These are phyloP conservation scores for Whitmania pigra DNA, from an alignment of 1,140 invertebrate species.

Conservation along the genomic window DNA sequence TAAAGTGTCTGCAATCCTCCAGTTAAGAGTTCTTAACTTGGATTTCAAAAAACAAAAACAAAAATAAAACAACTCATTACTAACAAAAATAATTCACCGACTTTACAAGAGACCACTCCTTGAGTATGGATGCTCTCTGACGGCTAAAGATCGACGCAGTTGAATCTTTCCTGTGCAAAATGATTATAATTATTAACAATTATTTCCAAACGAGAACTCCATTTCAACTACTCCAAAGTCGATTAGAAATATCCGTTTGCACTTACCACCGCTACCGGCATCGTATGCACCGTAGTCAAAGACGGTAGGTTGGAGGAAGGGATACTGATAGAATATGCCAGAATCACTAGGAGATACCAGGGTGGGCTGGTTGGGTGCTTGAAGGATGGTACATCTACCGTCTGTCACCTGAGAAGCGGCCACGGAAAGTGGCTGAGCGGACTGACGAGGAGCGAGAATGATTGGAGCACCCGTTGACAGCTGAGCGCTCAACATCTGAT, in stretches of 20 bases:
- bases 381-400: background rate
- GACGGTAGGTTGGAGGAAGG: background rate
- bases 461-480: constrained; percentile 5
- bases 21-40: background rate
- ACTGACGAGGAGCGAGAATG: background rate
- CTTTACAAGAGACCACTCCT: background rate
- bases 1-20: too few species aligned
- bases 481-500: constrained; percentile 1
- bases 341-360: background rate
- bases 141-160: background rate
- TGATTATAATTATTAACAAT: background rate
- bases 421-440: background rate
- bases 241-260: too few species aligned
- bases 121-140: constrained; percentile 10
- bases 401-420: background rate
- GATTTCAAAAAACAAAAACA: background rate
- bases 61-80: background rate
- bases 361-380: background rate
- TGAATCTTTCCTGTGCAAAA: background rate
- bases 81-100: background rate
- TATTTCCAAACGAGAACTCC: too few species aligned
- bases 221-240: too few species aligned
- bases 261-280: background rate
- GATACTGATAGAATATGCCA: constrained; percentile 11
- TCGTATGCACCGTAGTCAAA: constrained; percentile 1